These are phyloP conservation scores for Pocillopora damicornis DNA, from an alignment of 64 coral and sea anemone genomes.

Conservation along the genomic window DNA sequence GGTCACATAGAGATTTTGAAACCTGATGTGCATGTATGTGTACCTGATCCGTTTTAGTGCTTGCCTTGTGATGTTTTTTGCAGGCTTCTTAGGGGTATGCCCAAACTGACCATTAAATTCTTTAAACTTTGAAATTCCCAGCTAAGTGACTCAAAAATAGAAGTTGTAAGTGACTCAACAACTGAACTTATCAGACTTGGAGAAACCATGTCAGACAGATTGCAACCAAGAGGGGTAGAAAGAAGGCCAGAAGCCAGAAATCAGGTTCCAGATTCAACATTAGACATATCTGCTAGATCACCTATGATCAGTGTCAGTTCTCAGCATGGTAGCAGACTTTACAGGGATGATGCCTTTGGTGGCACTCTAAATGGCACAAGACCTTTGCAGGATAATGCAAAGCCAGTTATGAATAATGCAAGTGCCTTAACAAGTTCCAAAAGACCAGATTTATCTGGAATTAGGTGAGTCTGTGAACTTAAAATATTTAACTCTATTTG, in stretches of 20 bases:
- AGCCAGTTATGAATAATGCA: no score
- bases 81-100: no score
- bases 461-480: no score
- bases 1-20: no score
- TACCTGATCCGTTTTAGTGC: no score
- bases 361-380: background rate
- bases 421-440: background rate
- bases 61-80: no score
- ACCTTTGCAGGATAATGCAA: background rate
- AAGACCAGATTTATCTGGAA: background rate
- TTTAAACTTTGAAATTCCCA: background rate
- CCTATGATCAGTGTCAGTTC: background rate
- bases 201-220: constrained; percentile 25
- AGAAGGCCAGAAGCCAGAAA: background rate
- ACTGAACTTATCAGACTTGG: constrained; percentile 78
- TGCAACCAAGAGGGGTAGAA: constrained; percentile 1
- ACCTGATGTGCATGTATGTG: no score
- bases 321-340: background rate
- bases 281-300: background rate
- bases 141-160: constrained; percentile 12
- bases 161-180: constrained; percentile 73
- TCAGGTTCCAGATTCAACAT: constrained; percentile 14
- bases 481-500: no score
- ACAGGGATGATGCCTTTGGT: background rate
- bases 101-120: no score